Percentiles rank a stretch among this genome's conserved stretches.
Evolutionary conservation across 2,113 vertebrate species (phyloP).

Genomic region (Melanostigma gelatinosum): DNA sequence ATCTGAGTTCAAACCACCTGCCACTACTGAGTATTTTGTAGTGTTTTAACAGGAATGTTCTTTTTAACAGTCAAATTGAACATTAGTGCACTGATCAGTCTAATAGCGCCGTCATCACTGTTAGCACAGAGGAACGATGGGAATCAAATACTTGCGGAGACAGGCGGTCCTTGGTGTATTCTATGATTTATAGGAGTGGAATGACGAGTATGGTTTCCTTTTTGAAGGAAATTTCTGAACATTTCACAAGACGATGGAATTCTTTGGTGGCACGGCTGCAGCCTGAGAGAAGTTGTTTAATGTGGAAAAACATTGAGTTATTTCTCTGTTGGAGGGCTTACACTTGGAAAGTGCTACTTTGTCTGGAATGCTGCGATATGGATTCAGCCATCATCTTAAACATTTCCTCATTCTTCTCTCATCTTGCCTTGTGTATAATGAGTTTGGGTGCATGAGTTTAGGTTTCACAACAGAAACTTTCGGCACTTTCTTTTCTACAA

Average conservation of each 20-base stretch:
- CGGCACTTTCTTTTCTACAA: slow-evolving; percentile 2
- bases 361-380: neutral
- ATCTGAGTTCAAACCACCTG: neutral
- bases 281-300: slow-evolving; percentile 21
- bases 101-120: neutral
- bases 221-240: slow-evolving; percentile 18
- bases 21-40: neutral
- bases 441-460: slow-evolving; percentile 14
- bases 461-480: slow-evolving; percentile 33
- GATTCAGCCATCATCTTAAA: slow-evolving; percentile 10
- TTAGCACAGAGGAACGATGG: neutral
- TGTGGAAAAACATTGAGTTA: slow-evolving; percentile 10
- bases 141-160: slow-evolving; percentile 17
- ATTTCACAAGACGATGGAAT: slow-evolving; percentile 23
- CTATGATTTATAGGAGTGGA: slow-evolving; percentile 1
- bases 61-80: slow-evolving; percentile 9
- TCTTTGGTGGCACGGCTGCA: slow-evolving; percentile 21
- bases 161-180: neutral
- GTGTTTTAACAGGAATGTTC: neutral
- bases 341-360: slow-evolving; percentile 22
- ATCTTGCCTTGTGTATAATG: neutral
- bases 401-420: neutral
- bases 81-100: slow-evolving; percentile 16
- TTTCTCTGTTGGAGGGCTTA: neutral
- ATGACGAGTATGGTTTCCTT: neutral